Base-by-base conservation (phyloP, 2,113 vertebrate species). In the Pteronura brasiliensis region DNA sequence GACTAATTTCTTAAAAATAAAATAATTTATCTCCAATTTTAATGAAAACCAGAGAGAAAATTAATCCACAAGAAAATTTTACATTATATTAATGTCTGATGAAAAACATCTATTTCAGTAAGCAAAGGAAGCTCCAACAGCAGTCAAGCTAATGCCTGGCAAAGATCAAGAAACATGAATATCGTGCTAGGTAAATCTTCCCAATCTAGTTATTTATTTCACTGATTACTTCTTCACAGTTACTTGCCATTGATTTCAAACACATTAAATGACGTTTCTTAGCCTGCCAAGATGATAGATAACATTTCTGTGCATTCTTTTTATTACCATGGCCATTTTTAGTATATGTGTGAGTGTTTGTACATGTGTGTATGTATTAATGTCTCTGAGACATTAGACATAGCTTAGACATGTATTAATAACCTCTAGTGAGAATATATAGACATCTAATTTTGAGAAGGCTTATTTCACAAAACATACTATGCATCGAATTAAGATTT, bases 141-240 rank as follows among this genome's bases (percentile, higher is more conserved):
- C 21, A 88, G 13, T 57, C 29, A 90, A 90, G 52, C 9, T 57
- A 89, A 89, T 42, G 8, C 57, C 44, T 76, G 74, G 84, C 57
- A 97, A 96, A 93, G 55, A 71, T 39, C 39, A 93, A 90, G 89
- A 92, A 49, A 88, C 12, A 69, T 10, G 57, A 95, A 63, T 88
- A 81, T 5, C 52, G 34, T 14, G 34, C 36, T 57, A 87, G 34
- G 11, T 74, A 67, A 95, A 69, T 87, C 47, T 96, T 94, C 31
- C 36, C 49, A 74, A 61, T 72, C 52, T 49, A 65, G 55, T 90
- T 95, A 85, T 36, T 88, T 82, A 96, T 61, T 90, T 97, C 80
- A 76, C 17, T 91, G 36, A 65, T 72, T 74, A 97, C 7, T 72
- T 87, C 7, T 93, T 88, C 72, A 90, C 65, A 65, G 57, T 96